phyloP scores from a whole-genome alignment of 2,888 invertebrate genomes.

The Stegophylla sp. region DNA sequence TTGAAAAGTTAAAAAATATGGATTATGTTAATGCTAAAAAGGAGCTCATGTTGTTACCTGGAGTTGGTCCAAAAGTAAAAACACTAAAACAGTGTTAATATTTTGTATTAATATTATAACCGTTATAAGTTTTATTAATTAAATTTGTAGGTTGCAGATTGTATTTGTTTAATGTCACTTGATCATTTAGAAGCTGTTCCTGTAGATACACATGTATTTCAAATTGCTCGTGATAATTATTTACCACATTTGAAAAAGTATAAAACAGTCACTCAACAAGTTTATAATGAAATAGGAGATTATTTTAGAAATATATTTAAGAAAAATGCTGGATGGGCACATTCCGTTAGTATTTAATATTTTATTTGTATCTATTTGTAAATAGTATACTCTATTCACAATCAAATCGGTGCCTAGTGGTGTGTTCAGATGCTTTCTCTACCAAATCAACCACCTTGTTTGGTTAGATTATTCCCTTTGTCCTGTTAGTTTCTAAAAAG shows the following conservation, averaged over 20 bases:
- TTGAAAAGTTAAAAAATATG: slow-evolving; percentile 72
- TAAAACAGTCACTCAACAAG: slow-evolving; percentile 81
- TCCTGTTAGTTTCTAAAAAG: no score
- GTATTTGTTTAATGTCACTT: slow-evolving; percentile 95
- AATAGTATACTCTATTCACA: no score
- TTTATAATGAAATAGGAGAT: slow-evolving; percentile 85
- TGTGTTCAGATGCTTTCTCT: no score
- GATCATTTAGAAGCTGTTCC: slow-evolving; percentile 88
- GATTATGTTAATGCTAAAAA: slow-evolving; percentile 77
- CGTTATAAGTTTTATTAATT: not conserved
- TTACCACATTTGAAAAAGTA: slow-evolving; percentile 74
- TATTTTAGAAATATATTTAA: slow-evolving; percentile 84
- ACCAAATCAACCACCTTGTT: no score
- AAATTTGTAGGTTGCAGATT: slow-evolving; percentile 84
- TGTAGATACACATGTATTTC: slow-evolving; percentile 94
- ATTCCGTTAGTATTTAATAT: slow-evolving; percentile 72
- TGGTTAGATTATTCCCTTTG: no score
- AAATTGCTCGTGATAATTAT: slow-evolving; percentile 81
- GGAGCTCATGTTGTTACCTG: slow-evolving; percentile 79
- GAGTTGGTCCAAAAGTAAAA: slow-evolving; percentile 89
- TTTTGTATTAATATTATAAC: no score
- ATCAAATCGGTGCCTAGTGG: no score
- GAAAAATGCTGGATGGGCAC: slow-evolving; percentile 91
- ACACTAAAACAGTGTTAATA: slow-evolving; percentile 11
- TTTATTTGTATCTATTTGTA: not conserved